These are phyloP conservation scores for Lepidurus packardi DNA, from an alignment of 1,140 invertebrate species.

Conservation along the genomic window DNA sequence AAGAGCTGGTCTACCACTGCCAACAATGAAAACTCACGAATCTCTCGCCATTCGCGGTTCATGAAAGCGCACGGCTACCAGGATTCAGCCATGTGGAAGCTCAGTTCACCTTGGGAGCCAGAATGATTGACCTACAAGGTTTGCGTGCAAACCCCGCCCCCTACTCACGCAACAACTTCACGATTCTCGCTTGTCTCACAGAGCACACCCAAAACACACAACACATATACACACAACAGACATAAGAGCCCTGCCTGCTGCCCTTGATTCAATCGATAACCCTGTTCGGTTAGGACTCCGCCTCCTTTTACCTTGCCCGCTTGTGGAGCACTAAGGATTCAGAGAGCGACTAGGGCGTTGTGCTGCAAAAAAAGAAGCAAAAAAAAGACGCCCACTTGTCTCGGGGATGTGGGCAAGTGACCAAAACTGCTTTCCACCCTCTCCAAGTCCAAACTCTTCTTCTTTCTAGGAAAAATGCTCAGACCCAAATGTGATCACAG, in stretches of 20 bases:
- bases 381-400: constrained; percentile 1
- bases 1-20: too few species aligned
- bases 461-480: not conserved
- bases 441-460: not conserved
- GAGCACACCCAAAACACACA: not conserved
- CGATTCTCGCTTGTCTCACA: not conserved
- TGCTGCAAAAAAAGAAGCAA: not conserved
- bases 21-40: too few species aligned
- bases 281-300: not conserved
- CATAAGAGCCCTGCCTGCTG: not conserved
- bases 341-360: not conserved
- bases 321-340: not conserved
- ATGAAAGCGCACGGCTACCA: too few species aligned
- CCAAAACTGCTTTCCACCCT: not conserved
- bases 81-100: too few species aligned
- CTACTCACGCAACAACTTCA: constrained; percentile 5
- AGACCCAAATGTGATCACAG: not conserved
- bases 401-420: not conserved
- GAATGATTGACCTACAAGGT: not conserved
- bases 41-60: too few species aligned
- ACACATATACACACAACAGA: not conserved
- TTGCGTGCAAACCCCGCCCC: not conserved
- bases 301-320: not conserved
- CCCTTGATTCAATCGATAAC: constrained; percentile 19
- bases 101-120: not conserved